Conservation (phyloP, 2,888 invertebrate species). For the Papilio elwesi region DNA sequence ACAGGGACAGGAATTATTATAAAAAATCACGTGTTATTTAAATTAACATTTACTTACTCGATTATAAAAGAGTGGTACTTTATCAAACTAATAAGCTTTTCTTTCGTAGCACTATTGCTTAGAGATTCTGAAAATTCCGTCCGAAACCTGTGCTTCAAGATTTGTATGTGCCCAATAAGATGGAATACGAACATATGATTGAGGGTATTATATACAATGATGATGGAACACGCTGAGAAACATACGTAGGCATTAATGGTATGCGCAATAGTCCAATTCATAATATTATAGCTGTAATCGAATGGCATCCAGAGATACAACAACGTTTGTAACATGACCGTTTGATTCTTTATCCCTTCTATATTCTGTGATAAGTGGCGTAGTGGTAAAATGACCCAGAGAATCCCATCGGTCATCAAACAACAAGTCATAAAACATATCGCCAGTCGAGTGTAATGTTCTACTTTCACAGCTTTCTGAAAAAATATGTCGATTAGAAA, state of each 20-base stretch:
- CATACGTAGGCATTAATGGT: slow-evolving; percentile 45
- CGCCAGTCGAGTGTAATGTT: slow-evolving; percentile 45
- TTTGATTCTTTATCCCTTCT: slow-evolving; percentile 50
- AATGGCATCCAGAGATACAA: slow-evolving; percentile 55
- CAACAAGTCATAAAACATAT: slow-evolving; percentile 38
- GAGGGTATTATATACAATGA: slow-evolving; percentile 50
- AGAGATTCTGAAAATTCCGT: slow-evolving; percentile 42
- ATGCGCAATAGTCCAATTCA: slow-evolving; percentile 50
- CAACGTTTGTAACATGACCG: slow-evolving; percentile 51
- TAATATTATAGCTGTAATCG: slow-evolving; percentile 53
- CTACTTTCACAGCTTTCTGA: slow-evolving; percentile 49
- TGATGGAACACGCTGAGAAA: slow-evolving; percentile 40
- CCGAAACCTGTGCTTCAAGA: slow-evolving; percentile 52
- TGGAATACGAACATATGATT: slow-evolving; percentile 54
- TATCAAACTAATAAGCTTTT: slow-evolving; percentile 49
- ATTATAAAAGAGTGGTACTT: slow-evolving; percentile 53
- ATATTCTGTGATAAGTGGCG: slow-evolving; percentile 48
- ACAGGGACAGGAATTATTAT: no score
- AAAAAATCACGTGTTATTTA: no score
- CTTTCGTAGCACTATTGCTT: slow-evolving; percentile 45
- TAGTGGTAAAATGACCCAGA: slow-evolving; percentile 49
- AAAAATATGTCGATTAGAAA: slow-evolving; percentile 27
- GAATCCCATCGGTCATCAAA: slow-evolving; percentile 43
- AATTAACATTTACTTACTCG: slow-evolving; percentile 47
- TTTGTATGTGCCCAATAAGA: slow-evolving; percentile 55